phyloP scores from a whole-genome alignment of 2,113 vertebrate species.

The Pangasianodon hypophthalmus region DNA sequence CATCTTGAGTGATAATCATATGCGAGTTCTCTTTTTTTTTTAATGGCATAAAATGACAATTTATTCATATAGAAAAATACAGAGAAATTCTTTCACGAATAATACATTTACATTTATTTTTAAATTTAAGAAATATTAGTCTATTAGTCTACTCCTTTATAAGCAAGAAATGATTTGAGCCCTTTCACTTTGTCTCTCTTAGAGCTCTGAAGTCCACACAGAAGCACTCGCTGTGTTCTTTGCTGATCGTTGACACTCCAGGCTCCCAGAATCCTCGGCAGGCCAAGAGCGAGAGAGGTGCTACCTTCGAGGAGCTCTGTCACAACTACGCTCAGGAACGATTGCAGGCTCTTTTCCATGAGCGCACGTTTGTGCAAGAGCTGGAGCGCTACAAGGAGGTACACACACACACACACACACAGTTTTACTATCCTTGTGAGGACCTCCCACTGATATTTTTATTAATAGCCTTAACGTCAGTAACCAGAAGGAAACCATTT shows the following conservation, averaged over 20 bases:
- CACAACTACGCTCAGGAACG: constrained; percentile 97
- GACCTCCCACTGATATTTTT: neutral
- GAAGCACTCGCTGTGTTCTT: constrained; percentile 85
- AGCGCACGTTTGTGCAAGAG: constrained; percentile 89
- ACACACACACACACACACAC: constrained; percentile 28
- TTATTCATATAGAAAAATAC: too few species aligned
- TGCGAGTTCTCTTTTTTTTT: too few species aligned
- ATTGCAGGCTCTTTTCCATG: constrained; percentile 90
- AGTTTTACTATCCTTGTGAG: neutral
- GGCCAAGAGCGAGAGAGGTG: constrained; percentile 76
- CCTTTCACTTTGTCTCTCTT: constrained; percentile 2
- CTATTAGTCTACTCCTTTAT: too few species aligned
- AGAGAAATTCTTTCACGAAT: neutral
- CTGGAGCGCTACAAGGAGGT: constrained; percentile 96
- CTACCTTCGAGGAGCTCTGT: constrained; percentile 94
- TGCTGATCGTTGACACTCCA: constrained; percentile 93
- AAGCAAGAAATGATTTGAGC: neutral
- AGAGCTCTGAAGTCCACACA: constrained; percentile 95
- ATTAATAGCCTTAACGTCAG: neutral
- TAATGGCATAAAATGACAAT: too few species aligned
- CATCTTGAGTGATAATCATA: too few species aligned
- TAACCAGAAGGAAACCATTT: neutral
- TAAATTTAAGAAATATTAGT: too few species aligned
- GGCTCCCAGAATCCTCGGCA: constrained; percentile 93
- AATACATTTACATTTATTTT: neutral